Evolutionary conservation across 2,797 vertebrate genomes (phyloP).

Genomic region (Aplochiton taeniatus): DNA sequence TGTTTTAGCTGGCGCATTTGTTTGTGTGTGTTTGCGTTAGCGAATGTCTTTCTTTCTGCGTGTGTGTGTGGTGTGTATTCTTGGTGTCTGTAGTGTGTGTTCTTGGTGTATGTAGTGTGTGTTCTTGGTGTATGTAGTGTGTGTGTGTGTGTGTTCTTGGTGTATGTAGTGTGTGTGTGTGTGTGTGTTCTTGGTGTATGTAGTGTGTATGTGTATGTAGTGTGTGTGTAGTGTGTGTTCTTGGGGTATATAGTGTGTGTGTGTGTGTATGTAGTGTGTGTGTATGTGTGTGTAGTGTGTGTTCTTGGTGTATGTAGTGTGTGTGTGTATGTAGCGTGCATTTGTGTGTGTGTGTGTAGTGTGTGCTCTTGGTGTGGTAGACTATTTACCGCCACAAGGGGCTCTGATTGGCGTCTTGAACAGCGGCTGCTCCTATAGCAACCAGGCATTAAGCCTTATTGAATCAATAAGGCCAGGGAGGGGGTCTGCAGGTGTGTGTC

Average conservation of each 20-base stretch:
- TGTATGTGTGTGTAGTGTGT: not conserved
- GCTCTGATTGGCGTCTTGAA: conserved; percentile 5
- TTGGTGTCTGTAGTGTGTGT: not conserved
- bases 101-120: too few relatives aligned
- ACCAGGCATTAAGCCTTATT: conserved; percentile 3
- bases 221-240: not conserved
- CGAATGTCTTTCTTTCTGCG: not conserved
- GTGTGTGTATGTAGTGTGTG: not conserved
- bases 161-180: conserved; percentile 6
- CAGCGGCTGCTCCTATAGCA: conserved; percentile 2
- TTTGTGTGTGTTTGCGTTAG: not conserved
- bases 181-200: not conserved
- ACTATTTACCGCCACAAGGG: not conserved
- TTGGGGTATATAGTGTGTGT: not conserved
- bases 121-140: not conserved
- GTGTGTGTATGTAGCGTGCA: not conserved
- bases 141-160: not conserved
- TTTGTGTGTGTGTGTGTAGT: not conserved
- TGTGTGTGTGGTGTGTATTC: conserved; percentile 4
- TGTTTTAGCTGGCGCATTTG: not conserved
- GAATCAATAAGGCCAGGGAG: not conserved
- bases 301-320: not conserved
- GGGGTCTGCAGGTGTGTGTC: not conserved
- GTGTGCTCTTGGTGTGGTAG: not conserved
- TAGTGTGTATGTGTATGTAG: not conserved